Evolutionary conservation across 2,888 invertebrate species (phyloP), one percentile per base, ranked within the genome.

Genomic region (Galeopsomyia nigrocyanea): DNA sequence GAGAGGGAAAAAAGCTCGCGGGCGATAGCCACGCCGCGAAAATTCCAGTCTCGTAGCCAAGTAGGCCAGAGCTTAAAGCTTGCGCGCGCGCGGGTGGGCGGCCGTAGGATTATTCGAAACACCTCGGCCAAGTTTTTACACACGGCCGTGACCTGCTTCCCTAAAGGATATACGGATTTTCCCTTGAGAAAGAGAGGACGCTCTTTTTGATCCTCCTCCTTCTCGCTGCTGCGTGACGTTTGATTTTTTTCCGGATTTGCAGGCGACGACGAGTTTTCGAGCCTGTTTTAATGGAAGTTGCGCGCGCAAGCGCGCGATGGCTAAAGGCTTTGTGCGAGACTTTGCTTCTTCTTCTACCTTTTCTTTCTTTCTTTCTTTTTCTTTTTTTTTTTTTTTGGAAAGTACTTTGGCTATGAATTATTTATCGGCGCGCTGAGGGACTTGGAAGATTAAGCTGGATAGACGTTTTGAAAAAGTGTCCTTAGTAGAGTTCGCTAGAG

Each of bases 111-210:
- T 51, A 51, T 10, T 63, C 67, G 62, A 61, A 60, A 77, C 77
- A 77, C 57, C 70, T 68, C 64, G 66, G 66, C 76, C 77, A 82
- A 81, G 77, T 82, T 81, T 80, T 80, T 80, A 81, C 79, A 81
- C 77, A 79, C 77, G 77, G 75, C 79, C 81, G 80, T 82, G 81
- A 82, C 81, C 79, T 80, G 82, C 79, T 79, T 81, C 77, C 74
- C 73, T 75, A 79, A 79, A 60, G 13, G 55, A 16, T 19, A 49
- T 9, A 13, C 31, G 13, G 21, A 2, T 39, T 39, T 39, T 26
- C n/a, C 14, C 22, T 55, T 21, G 16, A 14, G 49, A 55, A 53
- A 50, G 61, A 65, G 51, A 17, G 58, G 31, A 26, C 53, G 64
- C 53, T 22, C 56, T 26, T 5, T 47, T 71, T 71, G 60, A 72